Percentiles rank a stretch among this genome's conserved stretches.
phyloP scores from a whole-genome alignment of 2,888 invertebrate genomes.

The Monochamus alternatus region DNA sequence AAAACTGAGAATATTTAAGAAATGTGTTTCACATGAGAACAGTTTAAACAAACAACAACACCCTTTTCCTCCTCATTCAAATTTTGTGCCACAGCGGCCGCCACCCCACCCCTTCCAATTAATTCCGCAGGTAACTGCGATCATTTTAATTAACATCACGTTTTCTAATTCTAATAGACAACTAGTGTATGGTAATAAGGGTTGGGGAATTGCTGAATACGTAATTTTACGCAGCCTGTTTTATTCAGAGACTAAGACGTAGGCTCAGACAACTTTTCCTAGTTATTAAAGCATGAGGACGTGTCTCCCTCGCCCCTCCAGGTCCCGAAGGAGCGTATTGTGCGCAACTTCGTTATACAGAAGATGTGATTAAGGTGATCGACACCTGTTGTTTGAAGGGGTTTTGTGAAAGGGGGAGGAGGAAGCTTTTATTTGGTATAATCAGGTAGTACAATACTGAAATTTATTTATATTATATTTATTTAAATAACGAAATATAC shows the following conservation, averaged over 20 bases:
- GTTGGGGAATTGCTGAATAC: background rate
- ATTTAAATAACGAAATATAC: no score
- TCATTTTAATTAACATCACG: slow-evolving; percentile 23
- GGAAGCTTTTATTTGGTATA: no score
- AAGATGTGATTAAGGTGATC: slow-evolving; percentile 1
- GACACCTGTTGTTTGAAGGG: slow-evolving; percentile 1
- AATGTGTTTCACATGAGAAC: no score
- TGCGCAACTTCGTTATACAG: slow-evolving; percentile 1
- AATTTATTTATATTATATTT: no score
- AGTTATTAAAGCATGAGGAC: slow-evolving; percentile 13
- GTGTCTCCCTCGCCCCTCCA: background rate
- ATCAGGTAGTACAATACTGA: no score
- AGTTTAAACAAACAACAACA: no score
- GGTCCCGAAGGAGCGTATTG: background rate
- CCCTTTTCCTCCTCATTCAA: no score
- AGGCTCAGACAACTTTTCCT: slow-evolving; percentile 9
- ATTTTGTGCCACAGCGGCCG: background rate
- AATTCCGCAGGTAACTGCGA: background rate
- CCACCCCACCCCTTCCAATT: background rate
- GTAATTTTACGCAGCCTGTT: background rate
- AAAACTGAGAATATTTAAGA: no score
- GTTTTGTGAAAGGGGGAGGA: no score
- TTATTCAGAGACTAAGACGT: background rate
- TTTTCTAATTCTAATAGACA: slow-evolving; percentile 8
- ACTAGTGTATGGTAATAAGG: background rate